Percentiles rank a stretch among this genome's conserved stretches.
Conservation (phyloP, 2,888 invertebrate genomes). For the Drosophila neonasuta region DNA sequence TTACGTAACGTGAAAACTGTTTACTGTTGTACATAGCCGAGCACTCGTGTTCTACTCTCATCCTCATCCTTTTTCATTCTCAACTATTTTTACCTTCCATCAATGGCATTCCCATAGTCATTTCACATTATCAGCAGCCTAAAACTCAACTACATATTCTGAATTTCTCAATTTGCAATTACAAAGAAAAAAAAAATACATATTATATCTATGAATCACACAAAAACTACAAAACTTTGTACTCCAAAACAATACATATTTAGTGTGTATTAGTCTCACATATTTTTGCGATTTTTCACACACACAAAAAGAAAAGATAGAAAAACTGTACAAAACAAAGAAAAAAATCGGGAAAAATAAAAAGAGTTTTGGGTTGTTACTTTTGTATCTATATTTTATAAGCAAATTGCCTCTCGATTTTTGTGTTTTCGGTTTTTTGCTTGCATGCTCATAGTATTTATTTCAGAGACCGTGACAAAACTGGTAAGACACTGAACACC, state of each 20-base stretch:
- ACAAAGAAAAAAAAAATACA: too few relatives aligned
- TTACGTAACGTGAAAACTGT: slow-evolving; percentile 63
- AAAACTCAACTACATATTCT: slow-evolving; percentile 18
- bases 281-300: slow-evolving; percentile 1
- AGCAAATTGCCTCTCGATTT: slow-evolving; percentile 59
- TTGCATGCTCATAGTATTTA: slow-evolving; percentile 83
- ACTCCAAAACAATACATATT: slow-evolving; percentile 25
- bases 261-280: slow-evolving; percentile 36
- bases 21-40: slow-evolving; percentile 38
- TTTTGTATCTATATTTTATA: slow-evolving; percentile 33
- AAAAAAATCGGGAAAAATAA: slow-evolving; percentile 12
- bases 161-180: slow-evolving; percentile 6
- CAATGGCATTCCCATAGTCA: slow-evolving; percentile 10
- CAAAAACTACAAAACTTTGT: slow-evolving; percentile 1
- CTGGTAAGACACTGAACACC: slow-evolving; percentile 82
- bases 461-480: slow-evolving; percentile 83
- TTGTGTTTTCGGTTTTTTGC: slow-evolving; percentile 79
- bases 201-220: too few relatives aligned
- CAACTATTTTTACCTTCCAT: slow-evolving; percentile 8
- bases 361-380: slow-evolving; percentile 30
- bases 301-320: background rate
- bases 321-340: background rate
- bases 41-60: slow-evolving; percentile 37
- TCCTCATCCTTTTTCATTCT: slow-evolving; percentile 23
- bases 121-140: slow-evolving; percentile 16